phyloP scores from a whole-genome alignment of 2,113 vertebrate genomes.

The Sinocyclocheilus maitianheensis region DNA sequence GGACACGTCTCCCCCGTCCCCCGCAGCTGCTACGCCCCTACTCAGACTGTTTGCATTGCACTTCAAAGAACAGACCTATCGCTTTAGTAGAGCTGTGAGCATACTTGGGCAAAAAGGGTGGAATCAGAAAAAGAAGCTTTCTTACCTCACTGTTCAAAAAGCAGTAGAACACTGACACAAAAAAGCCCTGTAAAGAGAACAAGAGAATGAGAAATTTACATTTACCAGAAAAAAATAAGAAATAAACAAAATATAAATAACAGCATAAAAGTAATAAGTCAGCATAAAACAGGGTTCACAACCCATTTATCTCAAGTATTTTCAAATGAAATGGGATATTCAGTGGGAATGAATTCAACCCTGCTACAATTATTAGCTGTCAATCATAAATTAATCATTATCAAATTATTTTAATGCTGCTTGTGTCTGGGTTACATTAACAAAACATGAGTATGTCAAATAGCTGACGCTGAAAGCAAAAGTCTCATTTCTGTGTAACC shows the following conservation, averaged over 20 bases:
- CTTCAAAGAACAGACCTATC: constrained; percentile 2
- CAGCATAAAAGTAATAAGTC: no score
- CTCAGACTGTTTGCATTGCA: constrained; percentile 20
- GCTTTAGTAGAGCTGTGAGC: background rate
- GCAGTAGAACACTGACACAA: constrained; percentile 59
- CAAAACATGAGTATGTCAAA: background rate
- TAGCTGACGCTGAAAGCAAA: background rate
- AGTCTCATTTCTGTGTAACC: background rate
- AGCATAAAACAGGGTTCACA: background rate
- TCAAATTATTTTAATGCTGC: background rate
- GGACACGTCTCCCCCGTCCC: no score
- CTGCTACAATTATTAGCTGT: background rate
- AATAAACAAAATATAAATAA: background rate
- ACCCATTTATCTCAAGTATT: background rate
- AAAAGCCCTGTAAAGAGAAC: constrained; percentile 50
- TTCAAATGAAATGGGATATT: background rate
- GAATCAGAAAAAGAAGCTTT: background rate
- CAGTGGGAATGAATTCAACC: background rate
- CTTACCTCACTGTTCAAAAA: constrained; percentile 60
- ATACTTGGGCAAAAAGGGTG: background rate
- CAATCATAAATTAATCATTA: background rate
- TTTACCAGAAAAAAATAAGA: background rate
- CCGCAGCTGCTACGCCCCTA: background rate
- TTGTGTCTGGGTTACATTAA: background rate
- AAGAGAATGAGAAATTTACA: background rate